Base-by-base conservation (phyloP, 2,113 vertebrate genomes). In the Upupa epops region DNA sequence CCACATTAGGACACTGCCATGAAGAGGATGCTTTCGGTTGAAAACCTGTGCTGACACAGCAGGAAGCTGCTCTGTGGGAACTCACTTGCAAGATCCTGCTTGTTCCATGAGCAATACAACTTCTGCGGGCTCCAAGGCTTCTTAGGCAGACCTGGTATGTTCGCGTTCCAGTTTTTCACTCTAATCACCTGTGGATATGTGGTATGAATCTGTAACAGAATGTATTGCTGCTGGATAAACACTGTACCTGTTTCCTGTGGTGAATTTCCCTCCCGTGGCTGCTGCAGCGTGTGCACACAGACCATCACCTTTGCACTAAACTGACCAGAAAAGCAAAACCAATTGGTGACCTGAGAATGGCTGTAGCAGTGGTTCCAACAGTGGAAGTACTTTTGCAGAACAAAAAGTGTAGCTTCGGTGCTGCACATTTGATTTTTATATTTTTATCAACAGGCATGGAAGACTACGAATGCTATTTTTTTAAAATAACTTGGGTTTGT, bases 381-480 rank as follows among this genome's bases (percentile, higher is more conserved):
- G 60, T 52, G 89, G 61, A 85, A 80, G 54, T 49, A 84, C 83
- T 83, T 92, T 64, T 88, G 80, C 79, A 90, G 83, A 91, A 93
- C 2, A 46, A 68, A 60, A 51, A 59, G 77, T 94, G 83, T 68
- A 90, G 88, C 80, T 91, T 96, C 93, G 95, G 88, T 94, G 92
- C 94, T 92, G 87, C 42, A 92, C 76, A 84, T 89, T 84, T 95
- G 75, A 60, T 88, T 93, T 95, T 91, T 92, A 93, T 96, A 92
- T 95, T 97, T 96, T 95, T 96, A 96, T 94, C 89, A 95, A 95
- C 80, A 28, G 77, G 91, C 95, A 93, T 91, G 92, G 64, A 91
- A 90, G 82, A 96, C 68, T 88, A 48, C 76, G 89, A 89, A 93
- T 81, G 87, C 72, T 84, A 92, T 96, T 96, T 97, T 95, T 92